Evolutionary conservation across 1,140 invertebrate species (phyloP).

Genomic region (Cecropterus lyciades): DNA sequence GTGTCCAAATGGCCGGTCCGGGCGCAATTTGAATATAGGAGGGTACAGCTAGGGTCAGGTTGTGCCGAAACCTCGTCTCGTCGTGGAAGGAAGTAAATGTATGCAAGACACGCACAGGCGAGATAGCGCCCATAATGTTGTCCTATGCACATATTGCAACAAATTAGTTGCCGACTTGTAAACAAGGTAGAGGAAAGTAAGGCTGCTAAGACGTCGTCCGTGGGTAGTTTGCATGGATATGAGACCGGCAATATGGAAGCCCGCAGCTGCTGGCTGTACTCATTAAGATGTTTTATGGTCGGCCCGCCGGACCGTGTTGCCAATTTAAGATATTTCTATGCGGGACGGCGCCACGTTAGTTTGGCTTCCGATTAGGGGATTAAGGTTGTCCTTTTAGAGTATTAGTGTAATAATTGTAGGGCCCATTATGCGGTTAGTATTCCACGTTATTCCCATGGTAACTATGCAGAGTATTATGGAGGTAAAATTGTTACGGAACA

Average conservation of each 20-base stretch:
- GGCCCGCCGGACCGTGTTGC: constrained; percentile 79
- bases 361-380: constrained; percentile 82
- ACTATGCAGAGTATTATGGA: constrained; percentile 49
- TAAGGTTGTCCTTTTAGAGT: constrained; percentile 77
- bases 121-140: constrained; percentile 79
- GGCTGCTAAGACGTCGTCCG: constrained; percentile 76
- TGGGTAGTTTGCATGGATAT: constrained; percentile 83
- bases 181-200: constrained; percentile 79
- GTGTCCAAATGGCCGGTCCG: constrained; percentile 82
- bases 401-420: constrained; percentile 78
- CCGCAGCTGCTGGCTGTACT: constrained; percentile 78
- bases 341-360: constrained; percentile 78
- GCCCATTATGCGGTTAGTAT: constrained; percentile 68
- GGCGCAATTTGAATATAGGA: constrained; percentile 82
- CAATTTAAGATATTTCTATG: constrained; percentile 84
- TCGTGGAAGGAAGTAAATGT: constrained; percentile 71
- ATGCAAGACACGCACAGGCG: constrained; percentile 78
- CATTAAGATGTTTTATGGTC: constrained; percentile 84
- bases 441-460: constrained; percentile 55
- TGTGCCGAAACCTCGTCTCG: constrained; percentile 51
- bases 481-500: not conserved
- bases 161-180: constrained; percentile 84
- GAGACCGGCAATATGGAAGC: constrained; percentile 78
- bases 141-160: constrained; percentile 85
- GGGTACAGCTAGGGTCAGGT: constrained; percentile 76